Percentiles rank a stretch among this genome's conserved stretches.
phyloP scores from a whole-genome alignment of 2,113 vertebrate species.

The Gymnarchus niloticus region DNA sequence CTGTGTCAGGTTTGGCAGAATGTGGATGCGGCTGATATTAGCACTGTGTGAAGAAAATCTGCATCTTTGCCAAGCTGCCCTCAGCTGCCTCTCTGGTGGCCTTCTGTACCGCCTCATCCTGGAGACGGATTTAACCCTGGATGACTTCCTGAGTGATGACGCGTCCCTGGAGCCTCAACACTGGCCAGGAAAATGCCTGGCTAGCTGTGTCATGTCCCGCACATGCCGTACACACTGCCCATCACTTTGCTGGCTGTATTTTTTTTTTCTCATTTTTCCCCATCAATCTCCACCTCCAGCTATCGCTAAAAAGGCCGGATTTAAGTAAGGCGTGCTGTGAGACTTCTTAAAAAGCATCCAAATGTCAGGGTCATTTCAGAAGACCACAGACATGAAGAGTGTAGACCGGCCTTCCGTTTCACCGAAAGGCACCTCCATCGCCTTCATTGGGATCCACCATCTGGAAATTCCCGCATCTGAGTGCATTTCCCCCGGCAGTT shows the following conservation, averaged over 20 bases:
- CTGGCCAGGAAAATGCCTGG: too few relatives aligned
- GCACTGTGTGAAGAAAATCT: background rate
- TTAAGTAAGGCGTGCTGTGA: conserved; percentile 11
- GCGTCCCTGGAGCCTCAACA: too few relatives aligned
- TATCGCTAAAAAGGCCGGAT: background rate
- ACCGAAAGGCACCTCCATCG: background rate
- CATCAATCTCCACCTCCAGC: background rate
- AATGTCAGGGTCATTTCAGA: conserved; percentile 1
- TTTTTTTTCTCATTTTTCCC: background rate
- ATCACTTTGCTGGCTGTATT: background rate
- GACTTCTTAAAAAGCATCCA: background rate
- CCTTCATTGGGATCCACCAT: background rate
- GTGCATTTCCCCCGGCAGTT: background rate
- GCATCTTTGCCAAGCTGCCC: background rate
- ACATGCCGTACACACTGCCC: too few relatives aligned
- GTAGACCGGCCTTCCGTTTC: background rate
- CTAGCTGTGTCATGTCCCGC: background rate
- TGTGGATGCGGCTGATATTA: background rate
- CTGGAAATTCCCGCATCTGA: background rate
- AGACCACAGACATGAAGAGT: background rate
- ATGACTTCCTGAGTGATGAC: too few relatives aligned
- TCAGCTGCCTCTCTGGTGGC: background rate
- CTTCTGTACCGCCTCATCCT: background rate
- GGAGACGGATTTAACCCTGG: background rate
- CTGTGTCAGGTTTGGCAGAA: background rate